phyloP scores from a whole-genome alignment of 2,113 vertebrate genomes.

The Columba janthina region DNA sequence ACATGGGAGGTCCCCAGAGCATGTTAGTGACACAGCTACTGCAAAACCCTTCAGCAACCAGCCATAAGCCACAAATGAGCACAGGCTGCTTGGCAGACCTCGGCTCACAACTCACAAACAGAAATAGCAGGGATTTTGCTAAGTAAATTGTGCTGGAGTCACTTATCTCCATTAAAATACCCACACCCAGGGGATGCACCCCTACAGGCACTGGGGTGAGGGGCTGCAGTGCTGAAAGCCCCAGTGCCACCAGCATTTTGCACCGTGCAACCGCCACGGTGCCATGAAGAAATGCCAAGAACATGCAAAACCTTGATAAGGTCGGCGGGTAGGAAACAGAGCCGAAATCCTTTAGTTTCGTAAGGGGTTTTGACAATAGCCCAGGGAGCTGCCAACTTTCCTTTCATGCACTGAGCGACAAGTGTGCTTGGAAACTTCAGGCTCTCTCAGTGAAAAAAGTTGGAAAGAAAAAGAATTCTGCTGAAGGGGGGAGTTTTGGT shows the following conservation, averaged over 20 bases:
- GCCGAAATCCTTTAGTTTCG: not conserved
- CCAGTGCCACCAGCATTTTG: fast-evolving
- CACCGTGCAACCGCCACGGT: fast-evolving
- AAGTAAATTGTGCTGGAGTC: not conserved
- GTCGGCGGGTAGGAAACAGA: not conserved
- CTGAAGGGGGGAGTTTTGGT: not conserved
- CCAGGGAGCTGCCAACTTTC: conserved; percentile 46
- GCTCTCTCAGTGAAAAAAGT: not conserved
- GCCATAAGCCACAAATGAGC: not conserved
- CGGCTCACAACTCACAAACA: fast-evolving
- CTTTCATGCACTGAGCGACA: not conserved
- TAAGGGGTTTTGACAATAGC: conserved; percentile 34
- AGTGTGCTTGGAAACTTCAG: not conserved
- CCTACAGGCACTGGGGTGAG: not conserved
- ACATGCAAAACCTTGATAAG: conserved; percentile 20
- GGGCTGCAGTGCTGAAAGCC: not conserved
- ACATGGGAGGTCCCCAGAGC: not conserved
- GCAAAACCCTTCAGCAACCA: not conserved
- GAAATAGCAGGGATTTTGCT: not conserved
- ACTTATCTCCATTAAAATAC: not conserved
- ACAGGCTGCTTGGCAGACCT: fast-evolving
- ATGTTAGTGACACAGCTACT: fast-evolving
- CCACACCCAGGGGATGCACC: fast-evolving
- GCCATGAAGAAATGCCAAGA: not conserved
- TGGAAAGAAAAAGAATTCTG: not conserved